Evolutionary conservation across 2,113 vertebrate genomes (phyloP), one percentile per base, ranked within the genome.

Genomic region (Burhinus bistriatus): DNA sequence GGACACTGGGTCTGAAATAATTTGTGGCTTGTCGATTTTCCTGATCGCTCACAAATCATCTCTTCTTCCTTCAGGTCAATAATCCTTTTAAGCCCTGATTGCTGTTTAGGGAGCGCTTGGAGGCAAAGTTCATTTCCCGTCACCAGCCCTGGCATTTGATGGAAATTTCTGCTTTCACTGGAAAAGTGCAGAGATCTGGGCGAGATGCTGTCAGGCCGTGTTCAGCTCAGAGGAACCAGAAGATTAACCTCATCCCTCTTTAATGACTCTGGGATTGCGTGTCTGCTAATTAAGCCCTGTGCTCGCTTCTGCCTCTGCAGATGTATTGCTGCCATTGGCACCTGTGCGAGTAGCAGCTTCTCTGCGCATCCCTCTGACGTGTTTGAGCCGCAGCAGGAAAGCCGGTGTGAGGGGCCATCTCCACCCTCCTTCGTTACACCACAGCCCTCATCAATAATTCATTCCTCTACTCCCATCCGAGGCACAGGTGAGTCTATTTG

Each of bases 371-470:
- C 36, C 38, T 75, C 64, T 90, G 76, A 68, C 87, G 76, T 61
- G 69, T 42, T 52, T 45, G 15, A 19, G 83, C 73, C 57, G 12
- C 17, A 4, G 71, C 36, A 42, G 87, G 70, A 91, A 70, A 77
- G 40, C 29, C 1, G 0, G 3, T 3, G 26, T 30, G 62, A 23
- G 68, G 83, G 64, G n/a, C 90, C 68, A 82, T 11, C 72, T 81
- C 91, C 81, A 44, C 23, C 13, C 32, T 85, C 79, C 62, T 58
- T 65, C 70, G 15, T 64, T 80, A n/a, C 62, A 77, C 72, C 87
- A 64, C 80, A 68, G 51, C 72, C 72, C 38, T 90, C n/a, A 90
- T 95, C 91, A 95, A 94, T 93, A 89, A 96, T 93, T 92, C 70
- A 96, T 91, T 45, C 58, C 42, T 79, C 57, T 15, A 29, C 87